Conservation (phyloP, 2,797 vertebrate genomes). For the Rachycentron canadum region DNA sequence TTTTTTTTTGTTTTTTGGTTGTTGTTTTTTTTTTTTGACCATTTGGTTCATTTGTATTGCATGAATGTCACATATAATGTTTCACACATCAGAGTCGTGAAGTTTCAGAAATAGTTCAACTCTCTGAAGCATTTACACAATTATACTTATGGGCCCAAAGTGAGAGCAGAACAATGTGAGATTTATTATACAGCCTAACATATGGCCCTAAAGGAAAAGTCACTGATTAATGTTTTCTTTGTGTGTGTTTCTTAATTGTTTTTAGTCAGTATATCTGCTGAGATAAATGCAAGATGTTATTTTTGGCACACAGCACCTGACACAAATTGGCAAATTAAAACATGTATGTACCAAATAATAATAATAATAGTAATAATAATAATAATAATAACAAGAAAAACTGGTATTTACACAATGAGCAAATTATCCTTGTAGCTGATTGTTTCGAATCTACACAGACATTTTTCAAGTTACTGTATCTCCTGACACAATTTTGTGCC, state of each 20-base stretch:
- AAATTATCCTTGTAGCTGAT: neutral
- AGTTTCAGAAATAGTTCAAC: slow-evolving; percentile 13
- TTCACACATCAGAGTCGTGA: slow-evolving; percentile 26
- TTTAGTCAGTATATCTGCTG: neutral
- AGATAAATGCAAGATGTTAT: neutral
- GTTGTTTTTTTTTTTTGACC: slow-evolving; percentile 27
- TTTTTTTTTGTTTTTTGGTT: neutral
- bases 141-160: slow-evolving; percentile 19
- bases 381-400: neutral
- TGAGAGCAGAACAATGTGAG: neutral
- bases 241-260: neutral
- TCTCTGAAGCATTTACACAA: slow-evolving; percentile 26
- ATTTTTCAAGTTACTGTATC: slow-evolving; percentile 19
- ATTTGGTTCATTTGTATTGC: slow-evolving; percentile 27
- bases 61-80: slow-evolving; percentile 25
- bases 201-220: neutral
- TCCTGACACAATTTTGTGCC: slow-evolving; percentile 27
- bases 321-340: neutral
- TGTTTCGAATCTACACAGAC: neutral
- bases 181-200: neutral
- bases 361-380: too few relatives aligned
- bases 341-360: neutral
- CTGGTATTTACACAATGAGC: neutral
- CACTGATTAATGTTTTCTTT: neutral
- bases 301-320: neutral